These are phyloP conservation scores for Calephelis nemesis DNA, from an alignment of 1,140 invertebrate species.

Conservation along the genomic window DNA sequence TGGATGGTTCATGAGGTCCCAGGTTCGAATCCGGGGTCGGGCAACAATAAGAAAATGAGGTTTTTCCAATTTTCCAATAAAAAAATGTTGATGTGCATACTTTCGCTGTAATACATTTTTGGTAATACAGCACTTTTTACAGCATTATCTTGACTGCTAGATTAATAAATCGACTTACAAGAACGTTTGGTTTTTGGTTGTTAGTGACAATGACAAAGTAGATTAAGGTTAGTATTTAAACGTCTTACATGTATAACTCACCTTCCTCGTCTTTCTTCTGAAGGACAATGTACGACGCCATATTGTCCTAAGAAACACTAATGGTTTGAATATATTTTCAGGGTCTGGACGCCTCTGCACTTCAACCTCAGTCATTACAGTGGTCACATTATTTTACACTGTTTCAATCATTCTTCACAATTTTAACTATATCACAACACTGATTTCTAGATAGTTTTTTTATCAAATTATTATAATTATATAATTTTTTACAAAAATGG, in stretches of 20 bases:
- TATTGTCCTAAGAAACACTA: slow-evolving; percentile 55
- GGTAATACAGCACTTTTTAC: no score
- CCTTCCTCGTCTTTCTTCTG: slow-evolving; percentile 59
- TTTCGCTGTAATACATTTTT: no score
- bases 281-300: slow-evolving; percentile 62
- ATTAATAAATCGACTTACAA: no score
- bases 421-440: slow-evolving; percentile 9
- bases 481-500: background rate
- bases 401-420: slow-evolving; percentile 13
- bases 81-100: no score
- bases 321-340: slow-evolving; percentile 45
- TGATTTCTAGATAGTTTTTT: background rate
- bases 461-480: background rate
- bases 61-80: no score
- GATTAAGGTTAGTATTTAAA: no score
- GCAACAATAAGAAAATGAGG: no score
- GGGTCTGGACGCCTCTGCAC: slow-evolving; percentile 49
- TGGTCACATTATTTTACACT: slow-evolving; percentile 21
- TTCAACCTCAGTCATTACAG: slow-evolving; percentile 65
- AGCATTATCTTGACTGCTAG: no score
- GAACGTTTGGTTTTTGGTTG: no score
- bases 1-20: no score
- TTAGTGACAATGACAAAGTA: no score
- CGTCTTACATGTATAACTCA: background rate
- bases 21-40: no score